Conservation (phyloP, 2,113 vertebrate genomes). For the Tragelaphus buxtoni region DNA sequence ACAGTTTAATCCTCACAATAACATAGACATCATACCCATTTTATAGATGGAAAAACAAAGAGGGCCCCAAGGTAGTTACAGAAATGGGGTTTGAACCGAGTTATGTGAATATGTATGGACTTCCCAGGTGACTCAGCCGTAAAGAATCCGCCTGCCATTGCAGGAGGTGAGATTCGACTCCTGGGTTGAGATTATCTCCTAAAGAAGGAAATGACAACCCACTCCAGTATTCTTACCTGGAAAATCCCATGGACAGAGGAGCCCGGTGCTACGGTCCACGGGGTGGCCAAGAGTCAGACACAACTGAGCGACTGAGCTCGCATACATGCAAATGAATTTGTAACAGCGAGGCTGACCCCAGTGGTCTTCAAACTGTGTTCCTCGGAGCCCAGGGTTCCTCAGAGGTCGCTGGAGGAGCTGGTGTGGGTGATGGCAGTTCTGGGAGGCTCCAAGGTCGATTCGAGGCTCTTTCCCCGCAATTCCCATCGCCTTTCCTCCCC, state of each 20-base stretch:
- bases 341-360: background rate
- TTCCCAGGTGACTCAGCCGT: background rate
- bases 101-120: background rate
- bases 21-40: background rate
- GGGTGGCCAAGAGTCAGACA: background rate
- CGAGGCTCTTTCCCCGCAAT: background rate
- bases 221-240: background rate
- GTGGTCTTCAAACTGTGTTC: background rate
- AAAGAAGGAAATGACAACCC: background rate
- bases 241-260: background rate
- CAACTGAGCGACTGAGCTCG: background rate
- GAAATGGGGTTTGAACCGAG: background rate
- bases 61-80: background rate
- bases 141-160: background rate
- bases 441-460: background rate
- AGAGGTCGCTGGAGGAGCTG: background rate
- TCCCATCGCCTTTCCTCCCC: background rate
- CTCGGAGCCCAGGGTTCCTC: background rate
- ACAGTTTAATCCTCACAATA: background rate
- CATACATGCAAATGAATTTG: background rate
- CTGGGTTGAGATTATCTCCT: background rate
- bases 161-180: background rate
- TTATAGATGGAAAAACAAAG: background rate
- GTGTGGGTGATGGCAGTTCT: background rate
- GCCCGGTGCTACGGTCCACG: background rate